phyloP scores from a whole-genome alignment of 1,140 invertebrate species.

The Neotoxoptera formosana region DNA sequence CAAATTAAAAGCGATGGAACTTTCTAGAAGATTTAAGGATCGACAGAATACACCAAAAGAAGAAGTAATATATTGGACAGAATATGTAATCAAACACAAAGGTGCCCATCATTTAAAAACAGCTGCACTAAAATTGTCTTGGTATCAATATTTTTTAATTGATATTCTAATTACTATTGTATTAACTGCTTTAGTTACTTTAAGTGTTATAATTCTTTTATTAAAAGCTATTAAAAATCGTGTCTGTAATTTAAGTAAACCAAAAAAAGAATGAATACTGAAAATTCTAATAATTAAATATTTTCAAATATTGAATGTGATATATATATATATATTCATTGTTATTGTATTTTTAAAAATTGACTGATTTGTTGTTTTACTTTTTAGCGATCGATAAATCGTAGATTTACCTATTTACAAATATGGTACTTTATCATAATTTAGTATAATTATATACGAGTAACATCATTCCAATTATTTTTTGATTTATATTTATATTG shows the following conservation, averaged over 20 bases:
- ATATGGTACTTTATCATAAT: background rate
- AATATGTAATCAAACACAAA: constrained; percentile 70
- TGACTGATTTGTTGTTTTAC: background rate
- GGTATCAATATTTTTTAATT: constrained; percentile 70
- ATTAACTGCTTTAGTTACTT: background rate
- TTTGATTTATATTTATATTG: no score
- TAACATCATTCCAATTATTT: no score
- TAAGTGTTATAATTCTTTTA: background rate
- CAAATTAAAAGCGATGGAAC: constrained; percentile 47
- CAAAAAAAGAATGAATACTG: background rate
- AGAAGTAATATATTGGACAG: constrained; percentile 70
- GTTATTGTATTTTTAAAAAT: background rate
- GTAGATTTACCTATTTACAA: no score
- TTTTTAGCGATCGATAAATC: background rate
- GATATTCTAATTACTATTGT: constrained; percentile 63
- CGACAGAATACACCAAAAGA: constrained; percentile 65
- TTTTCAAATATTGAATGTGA: background rate
- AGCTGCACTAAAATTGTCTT: constrained; percentile 67
- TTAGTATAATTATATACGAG: no score
- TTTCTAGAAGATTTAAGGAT: constrained; percentile 59
- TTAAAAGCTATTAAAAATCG: background rate
- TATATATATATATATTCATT: background rate
- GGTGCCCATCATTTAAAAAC: constrained; percentile 69
- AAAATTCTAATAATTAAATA: background rate
- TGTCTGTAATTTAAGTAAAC: background rate